Evolutionary conservation across 2,888 invertebrate species (phyloP), one percentile per base, ranked within the genome.

Genomic region (Lithophane semibrunnea): DNA sequence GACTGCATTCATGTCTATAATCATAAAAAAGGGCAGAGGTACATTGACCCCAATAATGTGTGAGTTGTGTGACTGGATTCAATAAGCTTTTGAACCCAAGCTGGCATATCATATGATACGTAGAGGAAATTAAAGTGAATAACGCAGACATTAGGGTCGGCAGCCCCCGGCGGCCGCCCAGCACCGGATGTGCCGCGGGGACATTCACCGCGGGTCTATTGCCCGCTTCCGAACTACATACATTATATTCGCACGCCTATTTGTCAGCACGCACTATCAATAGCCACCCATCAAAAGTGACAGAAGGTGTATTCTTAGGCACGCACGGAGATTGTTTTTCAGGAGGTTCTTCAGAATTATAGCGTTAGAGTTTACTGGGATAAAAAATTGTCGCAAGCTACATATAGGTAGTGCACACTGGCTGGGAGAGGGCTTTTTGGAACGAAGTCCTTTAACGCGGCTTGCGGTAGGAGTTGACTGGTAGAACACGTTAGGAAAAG

Each of bases 201-300:
- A 78, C 78, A 58, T 56, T 79, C 75, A 73, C 60, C 77, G 80
- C 82, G 75, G 52, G 77, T 79, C 87, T 85, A 88, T 88, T 88
- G 90, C 72, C n/a, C 61, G 66, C 76, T 88, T 88, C 88, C 88
- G 82, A 79, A 65, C 74, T 58, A 54, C 61, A 70, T 58, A 54
- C 61, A 70, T 75, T 60, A 70, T 49, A 67, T 66, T 87, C 85
- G 65, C 83, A 81, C 80, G 87, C 56, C 69, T 79, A 81, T 79
- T 78, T 79, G 77, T 82, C 47, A 68, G 66, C 80, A 75, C 69
- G 72, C 65, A 74, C 68, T 78, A 44, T 75, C 44, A 4, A 52
- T n/a, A 76, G 13, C 1, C 10, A 49, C 18, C 12, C 10, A 49
- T 5, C 29, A 18, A 49, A 52, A 54, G 13, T 18, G 2, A 47